Percentiles rank a stretch among this genome's conserved stretches.
Evolutionary conservation across 2,888 invertebrate species (phyloP).

Genomic region (Argyra leucocephala): DNA sequence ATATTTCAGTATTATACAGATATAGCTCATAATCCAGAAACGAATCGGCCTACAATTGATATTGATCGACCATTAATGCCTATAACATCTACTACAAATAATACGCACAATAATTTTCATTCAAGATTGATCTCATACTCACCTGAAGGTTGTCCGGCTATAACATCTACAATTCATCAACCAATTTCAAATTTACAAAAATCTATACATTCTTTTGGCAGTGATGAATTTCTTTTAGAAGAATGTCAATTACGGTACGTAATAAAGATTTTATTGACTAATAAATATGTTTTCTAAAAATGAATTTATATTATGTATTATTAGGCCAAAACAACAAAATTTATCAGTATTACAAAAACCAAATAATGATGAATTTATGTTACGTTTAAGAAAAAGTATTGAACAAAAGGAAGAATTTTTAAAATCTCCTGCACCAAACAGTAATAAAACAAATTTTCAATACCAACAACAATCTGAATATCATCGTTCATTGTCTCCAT

Average conservation of each 20-base stretch:
- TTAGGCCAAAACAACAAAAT: slow-evolving; percentile 39
- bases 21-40: slow-evolving; percentile 81
- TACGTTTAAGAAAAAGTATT: slow-evolving; percentile 69
- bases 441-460: slow-evolving; percentile 22
- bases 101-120: slow-evolving; percentile 31
- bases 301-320: slow-evolving; percentile 16
- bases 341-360: slow-evolving; percentile 39
- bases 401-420: slow-evolving; percentile 87
- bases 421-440: slow-evolving; percentile 49
- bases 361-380: slow-evolving; percentile 46
- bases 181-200: slow-evolving; percentile 17
- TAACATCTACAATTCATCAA: slow-evolving; percentile 21
- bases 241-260: not conserved
- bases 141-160: slow-evolving; percentile 27
- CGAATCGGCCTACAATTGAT: slow-evolving; percentile 55
- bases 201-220: slow-evolving; percentile 16
- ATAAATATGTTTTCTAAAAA: no score
- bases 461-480: slow-evolving; percentile 19
- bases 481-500: not conserved
- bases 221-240: slow-evolving; percentile 19
- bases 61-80: not conserved
- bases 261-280: not conserved
- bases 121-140: slow-evolving; percentile 44
- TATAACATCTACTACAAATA: slow-evolving; percentile 40
- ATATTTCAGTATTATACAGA: slow-evolving; percentile 70